These are phyloP conservation scores for Macropis europaea DNA, from an alignment of 2,888 invertebrate species.

Conservation along the genomic window DNA sequence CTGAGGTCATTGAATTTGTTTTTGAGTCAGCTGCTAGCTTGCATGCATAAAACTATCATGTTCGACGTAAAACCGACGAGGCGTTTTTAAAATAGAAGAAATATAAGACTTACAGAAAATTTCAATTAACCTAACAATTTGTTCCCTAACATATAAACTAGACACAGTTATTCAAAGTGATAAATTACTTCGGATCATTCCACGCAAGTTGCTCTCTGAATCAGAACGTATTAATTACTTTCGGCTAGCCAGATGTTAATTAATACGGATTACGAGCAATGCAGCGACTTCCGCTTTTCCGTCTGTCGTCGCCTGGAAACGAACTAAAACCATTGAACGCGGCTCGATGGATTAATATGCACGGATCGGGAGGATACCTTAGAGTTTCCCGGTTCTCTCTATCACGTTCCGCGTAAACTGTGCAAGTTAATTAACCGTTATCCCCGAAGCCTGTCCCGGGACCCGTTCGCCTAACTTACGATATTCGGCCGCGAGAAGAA, in stretches of 20 bases:
- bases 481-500: slow-evolving; percentile 7
- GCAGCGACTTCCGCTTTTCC: background rate
- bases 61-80: too few species aligned
- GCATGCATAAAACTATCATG: too few species aligned
- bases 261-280: slow-evolving; percentile 1
- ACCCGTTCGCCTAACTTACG: slow-evolving; percentile 6
- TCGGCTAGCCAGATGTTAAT: background rate
- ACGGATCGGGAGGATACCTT: background rate
- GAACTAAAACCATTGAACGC: slow-evolving; percentile 1
- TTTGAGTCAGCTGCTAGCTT: too few species aligned
- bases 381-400: background rate
- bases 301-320: background rate
- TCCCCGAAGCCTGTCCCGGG: slow-evolving; percentile 10
- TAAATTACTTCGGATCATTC: too few species aligned
- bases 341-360: slow-evolving; percentile 27
- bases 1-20: too few species aligned
- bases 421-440: slow-evolving; percentile 53
- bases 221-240: slow-evolving; percentile 1
- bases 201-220: background rate
- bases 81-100: too few species aligned
- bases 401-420: slow-evolving; percentile 16
- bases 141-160: too few species aligned
- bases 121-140: too few species aligned
- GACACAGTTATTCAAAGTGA: too few species aligned
- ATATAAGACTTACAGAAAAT: too few species aligned